phyloP scores from a whole-genome alignment of 1,140 invertebrate species.

The Ooceraea biroi region DNA sequence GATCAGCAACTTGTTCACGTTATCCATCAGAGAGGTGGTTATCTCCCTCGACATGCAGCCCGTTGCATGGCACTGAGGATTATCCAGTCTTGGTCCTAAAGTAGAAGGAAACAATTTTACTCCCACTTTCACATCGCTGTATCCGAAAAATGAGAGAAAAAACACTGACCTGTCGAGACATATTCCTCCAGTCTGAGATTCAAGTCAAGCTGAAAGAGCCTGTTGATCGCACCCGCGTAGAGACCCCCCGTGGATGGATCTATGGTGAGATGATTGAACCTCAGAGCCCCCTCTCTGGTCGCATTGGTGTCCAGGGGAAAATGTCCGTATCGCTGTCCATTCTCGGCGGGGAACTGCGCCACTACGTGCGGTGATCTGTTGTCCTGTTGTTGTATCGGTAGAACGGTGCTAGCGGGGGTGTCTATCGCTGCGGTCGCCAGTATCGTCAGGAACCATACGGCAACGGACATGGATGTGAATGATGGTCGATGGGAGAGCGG shows the following conservation, averaged over 20 bases:
- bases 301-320: slow-evolving; percentile 80
- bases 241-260: slow-evolving; percentile 88
- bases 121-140: not conserved
- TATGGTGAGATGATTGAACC: slow-evolving; percentile 88
- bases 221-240: slow-evolving; percentile 94
- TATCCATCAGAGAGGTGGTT: slow-evolving; percentile 91
- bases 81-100: slow-evolving; percentile 93
- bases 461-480: slow-evolving; percentile 71
- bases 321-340: slow-evolving; percentile 69
- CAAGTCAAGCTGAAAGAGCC: slow-evolving; percentile 92
- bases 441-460: slow-evolving; percentile 75
- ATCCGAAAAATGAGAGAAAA: not conserved
- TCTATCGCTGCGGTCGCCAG: slow-evolving; percentile 76
- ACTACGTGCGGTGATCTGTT: slow-evolving; percentile 78
- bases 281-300: slow-evolving; percentile 81
- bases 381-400: slow-evolving; percentile 69
- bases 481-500: slow-evolving; percentile 46
- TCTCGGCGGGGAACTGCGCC: slow-evolving; percentile 76
- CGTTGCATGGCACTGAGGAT: slow-evolving; percentile 94
- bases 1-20: slow-evolving; percentile 96
- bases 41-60: slow-evolving; percentile 91
- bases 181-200: slow-evolving; percentile 90
- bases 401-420: slow-evolving; percentile 66
- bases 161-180: slow-evolving; percentile 87
- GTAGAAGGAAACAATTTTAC: slow-evolving; percentile 12